Evolutionary conservation across 2,797 vertebrate species (phyloP).

Genomic region (Sebastes trivittatus): DNA sequence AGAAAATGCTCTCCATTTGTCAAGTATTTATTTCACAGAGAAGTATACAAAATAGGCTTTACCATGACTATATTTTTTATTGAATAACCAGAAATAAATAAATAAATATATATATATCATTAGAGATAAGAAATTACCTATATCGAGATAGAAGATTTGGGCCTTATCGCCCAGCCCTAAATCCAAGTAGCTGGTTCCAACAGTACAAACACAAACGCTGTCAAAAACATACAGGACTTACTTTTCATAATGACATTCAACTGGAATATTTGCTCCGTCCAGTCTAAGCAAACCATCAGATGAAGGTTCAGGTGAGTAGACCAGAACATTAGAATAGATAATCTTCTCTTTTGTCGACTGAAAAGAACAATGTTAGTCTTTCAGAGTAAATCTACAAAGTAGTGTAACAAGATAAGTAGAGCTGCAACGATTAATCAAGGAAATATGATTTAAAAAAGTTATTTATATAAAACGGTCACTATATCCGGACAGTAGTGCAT

Average conservation of each 20-base stretch:
- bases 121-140: no score
- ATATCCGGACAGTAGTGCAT: no score
- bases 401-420: not conserved
- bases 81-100: rapidly evolving
- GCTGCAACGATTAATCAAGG: no score
- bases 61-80: no score
- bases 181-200: not conserved
- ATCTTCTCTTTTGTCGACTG: constrained; percentile 71
- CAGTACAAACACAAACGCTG: not conserved
- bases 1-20: no score
- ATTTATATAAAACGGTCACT: no score
- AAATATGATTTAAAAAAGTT: no score
- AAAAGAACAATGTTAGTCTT: not conserved
- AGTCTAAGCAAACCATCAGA: constrained; percentile 65
- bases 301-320: constrained; percentile 69
- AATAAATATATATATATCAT: no score
- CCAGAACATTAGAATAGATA: constrained; percentile 71
- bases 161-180: no score
- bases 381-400: not conserved
- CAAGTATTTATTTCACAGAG: no score
- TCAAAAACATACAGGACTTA: constrained; percentile 14
- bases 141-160: no score
- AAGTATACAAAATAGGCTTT: no score
- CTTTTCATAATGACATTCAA: constrained; percentile 79
- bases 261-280: constrained; percentile 58